Base-by-base conservation (phyloP, 1,140 invertebrate species). In the Diploscapter pachys region DNA sequence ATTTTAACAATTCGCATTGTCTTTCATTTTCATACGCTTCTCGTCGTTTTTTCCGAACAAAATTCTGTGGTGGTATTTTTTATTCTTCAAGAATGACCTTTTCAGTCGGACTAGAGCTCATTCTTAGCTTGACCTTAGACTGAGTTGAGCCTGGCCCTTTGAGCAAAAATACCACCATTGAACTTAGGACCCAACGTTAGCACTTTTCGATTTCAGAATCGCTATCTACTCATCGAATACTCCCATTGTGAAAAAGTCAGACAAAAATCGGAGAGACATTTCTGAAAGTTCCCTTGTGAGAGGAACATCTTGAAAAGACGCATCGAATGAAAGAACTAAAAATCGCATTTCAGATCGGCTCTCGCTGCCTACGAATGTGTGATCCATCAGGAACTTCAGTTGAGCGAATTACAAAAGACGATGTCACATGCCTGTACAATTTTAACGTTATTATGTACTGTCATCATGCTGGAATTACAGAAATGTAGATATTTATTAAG, bases 381-480 rank as follows among this genome's bases (percentile, higher is more conserved):
- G 78, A 79, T 70, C 78, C 78, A 51, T 72, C 76, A 11, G 78
- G 78, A 9, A 79, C 71, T 49, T 48, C 76, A n/a, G 63, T 79
- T 4, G 78, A 79, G 3, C 73, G 63, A 52, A 74, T 79, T 13
- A 79, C 78, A n/a, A 77, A 74, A 11, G 71, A 68, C 9, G 78
- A 79, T 55, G 72, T 74, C 6, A 79, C 77, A n/a, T 79, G 78
- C 51, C 63, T 79, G 11, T 78, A 71, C 52, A 79, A 79, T 56
- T 79, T 76, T 76, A 79, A 79, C 52, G 78, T 79, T 9, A 75
- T 79, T 53, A 79, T 79, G 78, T 79, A 78, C 57, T 79, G 78
- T 66, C 78, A 79, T 62, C 78, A 79, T 59, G 71, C 73, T 8
- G 78, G 78, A 52, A 78, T 79, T 53, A 49, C 76, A 50, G 77